Evolutionary conservation across 2,888 invertebrate species (phyloP), one percentile per base, ranked within the genome.

Genomic region (Cactoblastis cactorum): DNA sequence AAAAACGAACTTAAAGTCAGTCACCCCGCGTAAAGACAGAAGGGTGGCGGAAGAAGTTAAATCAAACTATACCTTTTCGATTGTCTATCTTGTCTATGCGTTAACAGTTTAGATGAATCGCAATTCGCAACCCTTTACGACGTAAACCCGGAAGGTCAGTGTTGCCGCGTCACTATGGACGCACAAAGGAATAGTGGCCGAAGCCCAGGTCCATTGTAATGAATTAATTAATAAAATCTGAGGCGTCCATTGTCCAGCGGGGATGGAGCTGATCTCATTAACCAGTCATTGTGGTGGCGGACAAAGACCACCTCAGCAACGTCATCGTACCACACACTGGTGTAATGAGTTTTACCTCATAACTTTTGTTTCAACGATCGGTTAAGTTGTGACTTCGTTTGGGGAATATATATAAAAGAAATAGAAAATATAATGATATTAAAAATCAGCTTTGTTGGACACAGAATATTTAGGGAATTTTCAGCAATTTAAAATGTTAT

Each of bases 201-300:
- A 82, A 79, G 77, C 78, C 71, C 82, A 81, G 81, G 83, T 82
- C 49, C 14, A 49, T 49, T 49, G 49, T 49, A 87, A 86, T 85
- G 80, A 83, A 85, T 88, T 87, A 88, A 87, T 88, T 88, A 87
- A 87, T 88, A 88, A 88, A 88, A 87, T 86, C 82, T 74, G 81
- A 78, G 80, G 72, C 65, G 73, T 73, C 80, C 72, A 79, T 87
- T 88, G 87, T 87, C 84, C 86, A 75, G 73, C 65, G 56, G 74
- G 81, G 81, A 83, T 83, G 83, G 83, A 87, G 83, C 85, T 77
- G 85, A 86, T 88, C 88, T 88, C 88, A 87, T 88, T 88, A 88
- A 84, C 82, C 80, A 86, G 87, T 85, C 83, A 87, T 87, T 88
- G 88, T 88, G 78, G 77, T 71, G 66, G 68, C 54, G 80, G 14